Percentiles rank a stretch among this genome's conserved stretches.
phyloP scores from a whole-genome alignment of 2,797 vertebrate genomes.

The Poeciliopsis turneri region DNA sequence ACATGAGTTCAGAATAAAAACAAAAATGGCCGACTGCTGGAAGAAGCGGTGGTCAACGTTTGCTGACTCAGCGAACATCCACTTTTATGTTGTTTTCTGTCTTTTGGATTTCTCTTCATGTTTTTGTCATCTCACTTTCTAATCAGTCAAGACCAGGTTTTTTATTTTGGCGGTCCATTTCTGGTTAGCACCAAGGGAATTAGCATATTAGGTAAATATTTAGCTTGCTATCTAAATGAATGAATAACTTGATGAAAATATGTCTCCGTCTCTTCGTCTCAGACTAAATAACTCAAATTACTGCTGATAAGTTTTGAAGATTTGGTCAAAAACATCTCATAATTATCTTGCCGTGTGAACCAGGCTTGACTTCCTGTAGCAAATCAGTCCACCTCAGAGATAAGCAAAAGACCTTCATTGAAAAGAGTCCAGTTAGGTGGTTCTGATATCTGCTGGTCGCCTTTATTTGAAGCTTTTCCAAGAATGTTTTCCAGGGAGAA shows the following conservation, averaged over 20 bases:
- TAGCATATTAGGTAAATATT: neutral
- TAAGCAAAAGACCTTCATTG: neutral
- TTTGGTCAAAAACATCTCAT: neutral
- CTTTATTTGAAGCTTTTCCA: neutral
- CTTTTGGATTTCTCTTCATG: neutral
- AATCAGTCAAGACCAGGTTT: neutral
- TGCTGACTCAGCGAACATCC: neutral
- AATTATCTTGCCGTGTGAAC: neutral
- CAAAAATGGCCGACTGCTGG: neutral
- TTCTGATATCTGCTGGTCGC: neutral
- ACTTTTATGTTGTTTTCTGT: neutral
- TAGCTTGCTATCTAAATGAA: neutral
- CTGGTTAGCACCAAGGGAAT: neutral
- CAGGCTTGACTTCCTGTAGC: neutral
- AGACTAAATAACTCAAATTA: neutral
- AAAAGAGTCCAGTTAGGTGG: neutral
- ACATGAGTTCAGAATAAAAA: neutral
- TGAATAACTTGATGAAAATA: neutral
- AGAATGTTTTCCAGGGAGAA: neutral
- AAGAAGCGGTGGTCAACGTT: neutral
- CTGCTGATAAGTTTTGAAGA: neutral
- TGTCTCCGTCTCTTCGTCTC: neutral
- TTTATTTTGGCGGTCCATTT: neutral
- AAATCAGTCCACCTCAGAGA: neutral
- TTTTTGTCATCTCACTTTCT: neutral